phyloP scores from a whole-genome alignment of 2,888 invertebrate genomes.

The Dryocosmus kuriphilus region DNA sequence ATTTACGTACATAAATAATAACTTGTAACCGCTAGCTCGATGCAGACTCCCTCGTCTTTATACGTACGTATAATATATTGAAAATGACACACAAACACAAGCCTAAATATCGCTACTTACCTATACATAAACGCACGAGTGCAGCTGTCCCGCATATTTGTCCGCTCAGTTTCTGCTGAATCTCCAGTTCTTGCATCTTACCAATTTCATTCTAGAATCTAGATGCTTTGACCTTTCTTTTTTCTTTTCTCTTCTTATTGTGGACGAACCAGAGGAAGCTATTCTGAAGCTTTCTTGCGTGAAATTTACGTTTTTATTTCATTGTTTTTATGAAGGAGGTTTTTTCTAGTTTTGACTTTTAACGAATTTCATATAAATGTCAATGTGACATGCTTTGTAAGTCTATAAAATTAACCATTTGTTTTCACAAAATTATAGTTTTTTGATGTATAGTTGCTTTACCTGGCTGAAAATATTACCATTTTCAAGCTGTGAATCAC shows the following conservation, averaged over 20 bases:
- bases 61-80: constrained; percentile 15
- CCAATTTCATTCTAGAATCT: constrained; percentile 46
- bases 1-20: constrained; percentile 28
- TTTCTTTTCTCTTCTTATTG: constrained; percentile 43
- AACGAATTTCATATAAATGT: neutral
- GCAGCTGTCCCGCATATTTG: constrained; percentile 72
- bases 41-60: constrained; percentile 31
- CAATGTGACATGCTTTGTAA: neutral
- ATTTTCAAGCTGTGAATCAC: too few species aligned
- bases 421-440: too few species aligned
- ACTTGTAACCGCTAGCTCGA: constrained; percentile 25
- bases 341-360: neutral
- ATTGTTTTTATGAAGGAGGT: neutral
- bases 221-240: constrained; percentile 37
- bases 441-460: too few species aligned
- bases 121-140: constrained; percentile 18
- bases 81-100: constrained; percentile 34
- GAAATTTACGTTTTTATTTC: neutral
- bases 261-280: neutral
- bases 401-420: neutral
- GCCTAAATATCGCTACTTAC: neutral
- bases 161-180: constrained; percentile 44
- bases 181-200: constrained; percentile 34
- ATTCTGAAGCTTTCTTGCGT: constrained; percentile 6
- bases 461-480: too few species aligned